phyloP scores from a whole-genome alignment of 2,113 vertebrate species.

The Bostrychus sinensis region DNA sequence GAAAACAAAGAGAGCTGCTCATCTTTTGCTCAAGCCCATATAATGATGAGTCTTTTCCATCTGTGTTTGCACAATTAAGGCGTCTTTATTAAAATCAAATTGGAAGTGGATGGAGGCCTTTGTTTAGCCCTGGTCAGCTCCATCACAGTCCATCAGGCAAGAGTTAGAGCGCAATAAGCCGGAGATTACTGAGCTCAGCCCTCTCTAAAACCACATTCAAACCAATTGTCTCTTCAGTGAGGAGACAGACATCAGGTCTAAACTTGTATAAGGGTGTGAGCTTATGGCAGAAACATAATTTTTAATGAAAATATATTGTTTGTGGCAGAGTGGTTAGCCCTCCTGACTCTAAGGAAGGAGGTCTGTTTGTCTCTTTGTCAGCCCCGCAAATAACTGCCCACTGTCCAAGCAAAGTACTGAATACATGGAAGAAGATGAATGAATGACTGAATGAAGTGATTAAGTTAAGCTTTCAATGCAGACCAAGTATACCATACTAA shows the following conservation, averaged over 20 bases:
- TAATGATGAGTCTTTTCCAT: slow-evolving; percentile 41
- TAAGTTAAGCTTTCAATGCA: too few relatives aligned
- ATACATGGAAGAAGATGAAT: too few relatives aligned
- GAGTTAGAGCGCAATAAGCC: slow-evolving; percentile 13
- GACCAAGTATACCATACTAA: too few relatives aligned
- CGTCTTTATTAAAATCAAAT: slow-evolving; percentile 46
- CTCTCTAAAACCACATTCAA: not conserved
- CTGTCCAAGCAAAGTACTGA: too few relatives aligned
- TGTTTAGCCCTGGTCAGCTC: not conserved
- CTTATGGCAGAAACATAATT: not conserved
- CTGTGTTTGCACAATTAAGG: slow-evolving; percentile 47
- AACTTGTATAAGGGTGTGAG: not conserved
- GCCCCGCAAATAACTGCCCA: too few relatives aligned
- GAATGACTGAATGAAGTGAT: too few relatives aligned
- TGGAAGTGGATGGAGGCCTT: slow-evolving; percentile 20
- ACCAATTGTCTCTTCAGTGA: not conserved
- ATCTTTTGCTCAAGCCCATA: slow-evolving; percentile 9
- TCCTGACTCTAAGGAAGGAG: too few relatives aligned
- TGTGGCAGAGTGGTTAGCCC: too few relatives aligned
- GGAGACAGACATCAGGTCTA: not conserved
- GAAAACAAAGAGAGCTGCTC: slow-evolving; percentile 20
- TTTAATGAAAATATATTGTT: too few relatives aligned
- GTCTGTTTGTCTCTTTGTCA: too few relatives aligned
- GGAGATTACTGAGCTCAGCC: slow-evolving; percentile 11
- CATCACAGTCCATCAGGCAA: slow-evolving; percentile 1